Evolutionary conservation across 2,888 invertebrate species (phyloP).

Genomic region (Erpobdella octoculata): DNA sequence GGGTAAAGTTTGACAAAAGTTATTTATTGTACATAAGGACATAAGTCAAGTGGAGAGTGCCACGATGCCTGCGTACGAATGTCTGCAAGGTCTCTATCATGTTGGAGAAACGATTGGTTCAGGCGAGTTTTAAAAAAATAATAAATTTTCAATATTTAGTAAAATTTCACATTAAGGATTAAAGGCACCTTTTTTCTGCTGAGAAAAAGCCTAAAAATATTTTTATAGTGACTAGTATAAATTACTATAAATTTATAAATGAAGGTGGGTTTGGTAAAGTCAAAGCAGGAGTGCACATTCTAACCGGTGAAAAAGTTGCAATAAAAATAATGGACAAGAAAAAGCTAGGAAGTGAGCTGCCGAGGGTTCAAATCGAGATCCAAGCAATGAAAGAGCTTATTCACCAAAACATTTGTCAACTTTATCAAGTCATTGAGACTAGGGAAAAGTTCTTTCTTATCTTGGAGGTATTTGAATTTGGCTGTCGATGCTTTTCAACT

Average conservation of each 20-base stretch:
- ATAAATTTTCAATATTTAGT: neutral
- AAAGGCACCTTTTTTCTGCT: neutral
- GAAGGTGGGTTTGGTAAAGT: slow-evolving; percentile 75
- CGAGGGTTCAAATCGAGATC: slow-evolving; percentile 66
- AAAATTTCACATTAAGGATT: neutral
- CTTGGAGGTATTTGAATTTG: slow-evolving; percentile 58
- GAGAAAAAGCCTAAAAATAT: neutral
- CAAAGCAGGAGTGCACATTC: slow-evolving; percentile 66
- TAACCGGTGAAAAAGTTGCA: slow-evolving; percentile 72
- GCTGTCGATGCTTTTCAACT: neutral
- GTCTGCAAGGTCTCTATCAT: slow-evolving; percentile 61
- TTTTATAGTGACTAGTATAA: neutral
- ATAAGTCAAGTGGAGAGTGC: too few relatives aligned
- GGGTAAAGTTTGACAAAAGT: too few relatives aligned
- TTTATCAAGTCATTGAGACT: slow-evolving; percentile 72
- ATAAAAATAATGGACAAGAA: slow-evolving; percentile 74
- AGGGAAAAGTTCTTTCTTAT: slow-evolving; percentile 67
- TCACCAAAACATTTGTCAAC: slow-evolving; percentile 69
- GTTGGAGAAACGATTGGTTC: slow-evolving; percentile 64
- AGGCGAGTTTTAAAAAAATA: slow-evolving; percentile 40
- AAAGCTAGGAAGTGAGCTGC: slow-evolving; percentile 64
- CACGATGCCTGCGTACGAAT: slow-evolving; percentile 31
- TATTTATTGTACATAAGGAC: too few relatives aligned
- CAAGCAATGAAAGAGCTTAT: slow-evolving; percentile 64
- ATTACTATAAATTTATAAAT: neutral